phyloP scores from a whole-genome alignment of 2,888 invertebrate genomes.

The Cosmia pyralina region DNA sequence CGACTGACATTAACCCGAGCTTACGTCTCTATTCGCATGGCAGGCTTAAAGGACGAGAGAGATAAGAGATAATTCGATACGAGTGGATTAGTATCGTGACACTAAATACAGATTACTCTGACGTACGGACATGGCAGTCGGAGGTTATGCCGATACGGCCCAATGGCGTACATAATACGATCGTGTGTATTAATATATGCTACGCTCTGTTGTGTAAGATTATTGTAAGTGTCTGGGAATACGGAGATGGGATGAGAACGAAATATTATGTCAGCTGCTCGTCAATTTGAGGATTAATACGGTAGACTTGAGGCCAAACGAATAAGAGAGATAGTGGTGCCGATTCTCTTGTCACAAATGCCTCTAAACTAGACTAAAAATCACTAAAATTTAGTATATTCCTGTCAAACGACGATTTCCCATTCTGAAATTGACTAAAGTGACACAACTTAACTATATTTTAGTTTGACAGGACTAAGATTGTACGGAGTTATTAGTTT shows the following conservation, averaged over 20 bases:
- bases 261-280: conserved; percentile 50
- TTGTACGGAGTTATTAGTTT: no score
- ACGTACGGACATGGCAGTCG: conserved; percentile 63
- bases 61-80: conserved; percentile 72
- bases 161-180: conserved; percentile 53
- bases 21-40: conserved; percentile 55
- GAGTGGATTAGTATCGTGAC: conserved; percentile 65
- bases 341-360: no score
- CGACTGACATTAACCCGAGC: conserved; percentile 58
- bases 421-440: no score
- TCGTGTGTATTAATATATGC: conserved; percentile 60
- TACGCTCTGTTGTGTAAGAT: conserved; percentile 37
- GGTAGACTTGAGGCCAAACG: conserved; percentile 8
- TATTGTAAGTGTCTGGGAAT: conserved; percentile 25
- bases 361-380: no score
- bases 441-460: no score
- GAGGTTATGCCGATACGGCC: conserved; percentile 51
- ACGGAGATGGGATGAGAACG: conserved; percentile 10
- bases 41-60: conserved; percentile 58
- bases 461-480: no score
- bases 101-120: conserved; percentile 74
- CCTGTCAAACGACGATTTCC: no score
- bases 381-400: no score
- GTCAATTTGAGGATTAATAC: conserved; percentile 33
- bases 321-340: background rate